Conservation (phyloP, 2,888 invertebrate species). For the Parnassius orleans region DNA sequence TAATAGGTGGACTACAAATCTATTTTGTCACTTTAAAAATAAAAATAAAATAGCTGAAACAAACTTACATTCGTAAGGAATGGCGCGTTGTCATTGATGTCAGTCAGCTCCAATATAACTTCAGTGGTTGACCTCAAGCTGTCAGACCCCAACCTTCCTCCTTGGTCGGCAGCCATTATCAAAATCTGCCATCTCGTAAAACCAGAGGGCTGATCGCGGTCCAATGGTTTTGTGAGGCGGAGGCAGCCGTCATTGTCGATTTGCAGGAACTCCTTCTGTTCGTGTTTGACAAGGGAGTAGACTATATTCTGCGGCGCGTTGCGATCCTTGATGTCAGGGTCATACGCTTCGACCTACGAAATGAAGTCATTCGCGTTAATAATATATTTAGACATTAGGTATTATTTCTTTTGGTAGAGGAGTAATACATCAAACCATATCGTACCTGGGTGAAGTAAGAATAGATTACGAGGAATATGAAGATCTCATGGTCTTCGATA, state of each 20-base stretch:
- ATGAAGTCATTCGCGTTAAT: no score
- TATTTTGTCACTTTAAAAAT: background rate
- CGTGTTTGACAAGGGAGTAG: slow-evolving; percentile 86
- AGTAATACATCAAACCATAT: no score
- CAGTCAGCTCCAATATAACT: slow-evolving; percentile 85
- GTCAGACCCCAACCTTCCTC: slow-evolving; percentile 79
- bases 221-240: slow-evolving; percentile 85
- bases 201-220: slow-evolving; percentile 94
- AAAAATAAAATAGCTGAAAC: background rate
- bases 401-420: no score
- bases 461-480: no score
- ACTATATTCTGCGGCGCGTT: slow-evolving; percentile 88
- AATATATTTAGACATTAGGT: no score
- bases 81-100: slow-evolving; percentile 97
- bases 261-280: slow-evolving; percentile 85
- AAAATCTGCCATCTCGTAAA: slow-evolving; percentile 89
- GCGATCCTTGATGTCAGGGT: slow-evolving; percentile 91
- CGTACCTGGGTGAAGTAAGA: no score
- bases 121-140: slow-evolving; percentile 84
- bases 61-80: slow-evolving; percentile 87
- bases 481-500: no score
- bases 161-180: slow-evolving; percentile 89
- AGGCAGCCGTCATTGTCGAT: slow-evolving; percentile 90
- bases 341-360: slow-evolving; percentile 86
- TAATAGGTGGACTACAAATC: no score